Percentiles rank a stretch among this genome's conserved stretches.
Evolutionary conservation across 1,140 invertebrate genomes (phyloP).

Genomic region (Drosophila virilis): DNA sequence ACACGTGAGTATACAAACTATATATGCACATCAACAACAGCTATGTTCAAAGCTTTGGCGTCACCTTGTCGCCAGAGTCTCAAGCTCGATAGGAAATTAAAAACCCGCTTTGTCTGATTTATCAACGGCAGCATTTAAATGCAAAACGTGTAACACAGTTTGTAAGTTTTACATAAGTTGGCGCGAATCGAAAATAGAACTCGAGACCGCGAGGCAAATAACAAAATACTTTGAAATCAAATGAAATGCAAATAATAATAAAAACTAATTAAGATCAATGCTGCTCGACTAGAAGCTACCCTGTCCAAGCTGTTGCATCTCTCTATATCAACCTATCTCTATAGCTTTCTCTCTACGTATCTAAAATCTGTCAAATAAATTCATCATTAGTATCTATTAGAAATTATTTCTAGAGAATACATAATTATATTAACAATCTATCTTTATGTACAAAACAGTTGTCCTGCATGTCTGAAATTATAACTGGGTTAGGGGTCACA

Average conservation of each 20-base stretch:
- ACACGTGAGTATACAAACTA: no score
- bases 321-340: not conserved
- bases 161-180: conserved; percentile 67
- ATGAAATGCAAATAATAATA: conserved; percentile 41
- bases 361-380: not conserved
- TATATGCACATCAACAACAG: no score
- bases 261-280: conserved; percentile 13
- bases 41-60: conserved; percentile 39
- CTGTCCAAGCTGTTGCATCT: not conserved
- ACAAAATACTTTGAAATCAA: conserved; percentile 50
- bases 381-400: no score
- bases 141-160: conserved; percentile 71
- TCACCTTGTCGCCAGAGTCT: conserved; percentile 64
- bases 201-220: conserved; percentile 53
- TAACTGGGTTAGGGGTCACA: no score
- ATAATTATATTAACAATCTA: no score
- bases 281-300: not conserved
- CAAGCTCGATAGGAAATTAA: conserved; percentile 61
- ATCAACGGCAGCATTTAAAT: conserved; percentile 62
- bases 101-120: conserved; percentile 68
- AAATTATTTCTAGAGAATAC: no score
- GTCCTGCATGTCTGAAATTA: no score
- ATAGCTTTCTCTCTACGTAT: no score
- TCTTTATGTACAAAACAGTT: no score
- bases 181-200: conserved; percentile 51